Evolutionary conservation across 1,140 invertebrate genomes (phyloP), one percentile per base, ranked within the genome.

Genomic region (Drosophila aff.): DNA sequence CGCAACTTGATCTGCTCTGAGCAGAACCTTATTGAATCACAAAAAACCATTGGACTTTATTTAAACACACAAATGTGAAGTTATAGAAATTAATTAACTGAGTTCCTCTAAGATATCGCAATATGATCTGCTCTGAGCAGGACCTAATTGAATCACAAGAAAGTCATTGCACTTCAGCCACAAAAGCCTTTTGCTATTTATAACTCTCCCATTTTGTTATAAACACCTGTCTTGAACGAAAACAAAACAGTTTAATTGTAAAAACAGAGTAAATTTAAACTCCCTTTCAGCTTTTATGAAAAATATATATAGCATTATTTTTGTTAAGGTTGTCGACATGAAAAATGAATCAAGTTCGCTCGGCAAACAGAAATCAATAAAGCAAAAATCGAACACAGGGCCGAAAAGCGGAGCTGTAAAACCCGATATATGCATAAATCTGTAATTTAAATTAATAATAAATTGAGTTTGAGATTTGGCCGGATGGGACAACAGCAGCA

Each of bases 401-500:
- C 31, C 53, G 11, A 55, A 6, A 23, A 46, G 44, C 44, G 44
- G 21, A 2, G 16, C 64, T 38, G 43, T 55, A 64, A 66, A 49
- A 36, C 46, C 16, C 55, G 50, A 28, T 53, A 38, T 60, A 28
- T 28, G 26, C 23, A 41, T n/a, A 41, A 44, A 55, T 61, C 49
- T 40, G 46, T 72, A 38, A 61, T 61, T 61, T 73, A 72, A 60
- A 74, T 71, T 36, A 40, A 58, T 71, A 73, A 73, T 55, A 74
- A 73, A 73, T 73, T 43, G 58, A 33, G 44, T 40, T 46, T n/a
- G 15, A 47, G 40, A 74, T 52, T 46, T 28, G 10, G 57, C 49
- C 57, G 33, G 58, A 55, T 57, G 72, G 38, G 63, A 68, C 63
- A 76, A 76, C 63, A 58, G 53, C 52, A 52, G 53, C 65, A 74